Conservation (phyloP, 2,797 vertebrate genomes). For the Arvicola amphibius region DNA sequence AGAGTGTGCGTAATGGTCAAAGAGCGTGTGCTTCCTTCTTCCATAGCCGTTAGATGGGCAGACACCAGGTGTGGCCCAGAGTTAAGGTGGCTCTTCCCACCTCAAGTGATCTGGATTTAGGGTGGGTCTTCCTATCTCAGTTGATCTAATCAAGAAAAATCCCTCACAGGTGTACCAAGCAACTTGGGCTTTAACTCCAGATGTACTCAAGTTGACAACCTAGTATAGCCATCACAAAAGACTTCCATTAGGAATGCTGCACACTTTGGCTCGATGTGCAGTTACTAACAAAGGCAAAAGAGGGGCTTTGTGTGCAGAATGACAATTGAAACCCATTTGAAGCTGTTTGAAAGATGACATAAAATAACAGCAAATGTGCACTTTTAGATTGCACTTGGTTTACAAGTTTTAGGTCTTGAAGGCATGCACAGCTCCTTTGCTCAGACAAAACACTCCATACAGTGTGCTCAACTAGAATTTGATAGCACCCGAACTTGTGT, state of each 20-base stretch:
- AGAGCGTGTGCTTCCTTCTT: background rate
- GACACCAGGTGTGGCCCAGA: background rate
- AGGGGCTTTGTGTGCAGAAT: background rate
- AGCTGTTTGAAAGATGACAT: background rate
- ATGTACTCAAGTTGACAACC: background rate
- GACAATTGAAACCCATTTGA: background rate
- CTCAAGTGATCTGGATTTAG: background rate
- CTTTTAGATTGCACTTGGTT: conserved; percentile 33
- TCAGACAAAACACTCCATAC: background rate
- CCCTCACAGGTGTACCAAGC: background rate
- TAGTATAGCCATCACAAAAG: background rate
- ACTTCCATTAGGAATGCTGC: background rate
- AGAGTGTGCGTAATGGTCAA: background rate
- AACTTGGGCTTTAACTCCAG: background rate
- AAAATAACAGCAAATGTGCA: background rate
- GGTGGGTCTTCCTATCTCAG: background rate
- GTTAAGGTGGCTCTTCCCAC: background rate
- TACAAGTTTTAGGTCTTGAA: background rate
- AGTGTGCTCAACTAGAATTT: background rate
- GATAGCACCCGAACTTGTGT: background rate
- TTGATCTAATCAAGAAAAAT: background rate
- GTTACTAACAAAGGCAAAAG: background rate
- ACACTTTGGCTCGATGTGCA: background rate
- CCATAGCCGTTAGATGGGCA: too few relatives aligned
- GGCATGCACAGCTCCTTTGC: background rate